Evolutionary conservation across 1,140 invertebrate species (phyloP).

Genomic region (Varroa destructor): DNA sequence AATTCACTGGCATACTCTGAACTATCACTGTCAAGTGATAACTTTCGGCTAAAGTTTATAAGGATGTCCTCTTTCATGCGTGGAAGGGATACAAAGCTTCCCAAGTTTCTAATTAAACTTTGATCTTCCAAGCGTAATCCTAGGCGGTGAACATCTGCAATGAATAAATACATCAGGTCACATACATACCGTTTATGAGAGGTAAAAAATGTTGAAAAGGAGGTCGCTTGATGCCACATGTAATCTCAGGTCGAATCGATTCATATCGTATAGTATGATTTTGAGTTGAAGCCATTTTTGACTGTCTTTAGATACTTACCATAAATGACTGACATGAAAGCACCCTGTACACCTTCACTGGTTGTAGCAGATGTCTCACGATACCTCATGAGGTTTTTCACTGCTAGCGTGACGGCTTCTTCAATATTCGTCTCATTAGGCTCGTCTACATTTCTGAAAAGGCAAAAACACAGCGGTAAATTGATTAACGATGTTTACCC

Average conservation of each 20-base stretch:
- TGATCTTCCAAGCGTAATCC: conserved; percentile 13
- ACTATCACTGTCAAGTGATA: conserved; percentile 9
- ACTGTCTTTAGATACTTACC: not conserved
- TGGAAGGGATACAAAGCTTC: conserved; percentile 11
- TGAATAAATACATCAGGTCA: not conserved
- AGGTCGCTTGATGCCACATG: too few species aligned
- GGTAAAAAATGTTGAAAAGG: too few species aligned
- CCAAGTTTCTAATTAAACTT: conserved; percentile 11
- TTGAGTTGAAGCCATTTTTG: too few species aligned
- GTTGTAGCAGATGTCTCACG: conserved; percentile 12
- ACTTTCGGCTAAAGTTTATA: not conserved
- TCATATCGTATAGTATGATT: too few species aligned
- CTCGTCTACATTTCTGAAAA: too few species aligned
- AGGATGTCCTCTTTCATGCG: not conserved
- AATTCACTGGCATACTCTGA: too few species aligned
- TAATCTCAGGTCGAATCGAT: too few species aligned
- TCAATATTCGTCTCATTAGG: not conserved
- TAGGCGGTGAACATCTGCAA: conserved; percentile 12
- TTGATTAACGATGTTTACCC: too few species aligned
- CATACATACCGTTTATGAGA: not conserved
- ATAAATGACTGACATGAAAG: conserved; percentile 14
- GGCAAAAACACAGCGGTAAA: too few species aligned
- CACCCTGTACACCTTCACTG: conserved; percentile 7
- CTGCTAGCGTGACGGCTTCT: conserved; percentile 8
- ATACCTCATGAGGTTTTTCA: conserved; percentile 23